phyloP scores from a whole-genome alignment of 1,140 invertebrate species.

The Ericerus pela region DNA sequence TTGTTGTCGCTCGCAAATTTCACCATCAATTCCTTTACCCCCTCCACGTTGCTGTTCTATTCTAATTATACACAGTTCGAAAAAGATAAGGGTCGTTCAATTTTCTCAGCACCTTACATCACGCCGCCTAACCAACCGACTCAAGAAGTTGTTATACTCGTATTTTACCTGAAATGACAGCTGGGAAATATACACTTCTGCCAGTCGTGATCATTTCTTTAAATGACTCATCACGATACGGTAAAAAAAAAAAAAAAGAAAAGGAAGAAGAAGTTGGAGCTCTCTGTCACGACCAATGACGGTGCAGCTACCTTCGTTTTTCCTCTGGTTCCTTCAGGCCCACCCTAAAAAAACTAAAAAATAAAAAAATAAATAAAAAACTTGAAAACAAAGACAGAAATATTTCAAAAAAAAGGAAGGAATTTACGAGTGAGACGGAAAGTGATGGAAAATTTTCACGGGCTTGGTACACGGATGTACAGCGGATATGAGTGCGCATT shows the following conservation, averaged over 20 bases:
- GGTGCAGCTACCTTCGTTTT: conserved; percentile 10
- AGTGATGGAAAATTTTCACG: not conserved
- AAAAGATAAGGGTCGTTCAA: too few relatives aligned
- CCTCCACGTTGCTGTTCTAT: too few relatives aligned
- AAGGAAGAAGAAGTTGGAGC: conserved; percentile 5
- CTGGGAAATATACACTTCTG: conserved; percentile 9
- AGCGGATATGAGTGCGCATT: conserved; percentile 10
- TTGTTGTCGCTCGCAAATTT: too few relatives aligned
- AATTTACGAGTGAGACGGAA: too few relatives aligned
- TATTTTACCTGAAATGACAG: conserved; percentile 4
- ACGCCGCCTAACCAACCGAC: not conserved
- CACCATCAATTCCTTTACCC: too few relatives aligned
- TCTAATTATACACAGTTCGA: too few relatives aligned
- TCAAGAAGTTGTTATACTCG: not conserved
- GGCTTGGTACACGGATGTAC: too few relatives aligned
- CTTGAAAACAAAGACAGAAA: too few relatives aligned
- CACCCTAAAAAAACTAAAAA: too few relatives aligned
- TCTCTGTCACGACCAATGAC: conserved; percentile 11
- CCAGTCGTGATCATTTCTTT: conserved; percentile 10
- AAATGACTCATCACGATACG: conserved; percentile 11
- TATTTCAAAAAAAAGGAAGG: too few relatives aligned
- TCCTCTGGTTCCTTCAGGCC: not conserved
- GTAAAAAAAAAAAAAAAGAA: too few relatives aligned
- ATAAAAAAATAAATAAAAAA: too few relatives aligned
- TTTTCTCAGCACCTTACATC: not conserved